Evolutionary conservation across 2,113 vertebrate species (phyloP).

Genomic region (Callithrix jacchus): DNA sequence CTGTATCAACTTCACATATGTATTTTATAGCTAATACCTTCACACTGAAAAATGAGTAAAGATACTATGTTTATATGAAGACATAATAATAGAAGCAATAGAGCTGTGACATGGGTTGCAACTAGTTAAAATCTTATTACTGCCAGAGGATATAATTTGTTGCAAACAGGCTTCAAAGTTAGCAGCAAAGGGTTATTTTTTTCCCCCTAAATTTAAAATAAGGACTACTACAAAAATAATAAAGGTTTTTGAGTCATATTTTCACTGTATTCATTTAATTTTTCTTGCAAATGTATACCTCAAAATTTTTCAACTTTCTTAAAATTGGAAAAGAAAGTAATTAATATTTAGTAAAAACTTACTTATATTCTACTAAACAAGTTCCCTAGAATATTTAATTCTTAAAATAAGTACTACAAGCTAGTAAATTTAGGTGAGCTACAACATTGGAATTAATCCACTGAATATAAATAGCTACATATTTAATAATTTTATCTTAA

Average conservation of each 20-base stretch:
- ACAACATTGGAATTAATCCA: not conserved
- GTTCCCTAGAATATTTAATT: not conserved
- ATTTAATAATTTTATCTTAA: not conserved
- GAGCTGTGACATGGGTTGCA: not conserved
- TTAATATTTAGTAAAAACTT: not conserved
- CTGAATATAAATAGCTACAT: not conserved
- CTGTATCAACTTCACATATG: not conserved
- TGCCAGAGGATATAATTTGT: not conserved
- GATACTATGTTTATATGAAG: not conserved
- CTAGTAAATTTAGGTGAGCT: not conserved
- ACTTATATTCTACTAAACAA: not conserved
- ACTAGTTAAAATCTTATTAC: not conserved
- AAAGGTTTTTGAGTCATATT: not conserved
- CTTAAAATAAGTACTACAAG: not conserved
- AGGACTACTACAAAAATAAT: not conserved
- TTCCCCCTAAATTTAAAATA: not conserved
- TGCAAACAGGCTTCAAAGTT: not conserved
- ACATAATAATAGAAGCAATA: slow-evolving; percentile 14
- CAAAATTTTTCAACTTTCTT: not conserved
- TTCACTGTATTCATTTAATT: not conserved
- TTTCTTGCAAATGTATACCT: not conserved
- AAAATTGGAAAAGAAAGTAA: not conserved
- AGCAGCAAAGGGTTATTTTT: not conserved
- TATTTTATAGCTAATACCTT: slow-evolving; percentile 2
- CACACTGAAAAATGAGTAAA: slow-evolving; percentile 27